Conservation (phyloP, 2,888 invertebrate species). For the Apodemia hepburni region DNA sequence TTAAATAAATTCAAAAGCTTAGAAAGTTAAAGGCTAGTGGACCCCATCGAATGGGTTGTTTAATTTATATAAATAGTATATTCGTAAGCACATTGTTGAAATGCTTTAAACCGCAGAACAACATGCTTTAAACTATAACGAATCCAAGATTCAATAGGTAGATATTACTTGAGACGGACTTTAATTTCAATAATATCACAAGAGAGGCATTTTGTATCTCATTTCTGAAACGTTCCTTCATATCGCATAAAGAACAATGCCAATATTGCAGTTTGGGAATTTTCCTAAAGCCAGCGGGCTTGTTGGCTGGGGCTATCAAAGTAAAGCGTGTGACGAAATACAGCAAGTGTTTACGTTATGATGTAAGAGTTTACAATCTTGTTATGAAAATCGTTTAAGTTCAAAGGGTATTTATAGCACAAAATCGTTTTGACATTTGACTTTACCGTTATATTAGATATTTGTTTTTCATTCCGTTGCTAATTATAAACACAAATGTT, state of each 20-base stretch:
- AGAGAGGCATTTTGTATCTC: neutral
- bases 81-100: too few species aligned
- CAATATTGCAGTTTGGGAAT: constrained; percentile 8
- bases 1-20: too few species aligned
- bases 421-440: constrained; percentile 3
- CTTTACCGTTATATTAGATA: neutral
- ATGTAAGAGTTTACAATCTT: constrained; percentile 13
- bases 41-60: too few species aligned
- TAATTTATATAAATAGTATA: too few species aligned
- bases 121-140: too few species aligned
- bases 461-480: neutral
- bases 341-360: neutral
- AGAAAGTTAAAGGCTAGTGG: too few species aligned
- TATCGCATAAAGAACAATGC: constrained; percentile 5
- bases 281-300: neutral
- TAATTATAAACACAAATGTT: neutral
- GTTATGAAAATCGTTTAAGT: neutral
- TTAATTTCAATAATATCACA: neutral
- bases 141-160: too few species aligned
- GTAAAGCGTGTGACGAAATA: neutral
- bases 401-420: constrained; percentile 8
- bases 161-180: too few species aligned
- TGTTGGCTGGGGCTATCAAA: neutral
- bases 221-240: neutral
- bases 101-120: too few species aligned